Conservation (phyloP, 1,140 invertebrate species). For the Drosophila ficusphila region DNA sequence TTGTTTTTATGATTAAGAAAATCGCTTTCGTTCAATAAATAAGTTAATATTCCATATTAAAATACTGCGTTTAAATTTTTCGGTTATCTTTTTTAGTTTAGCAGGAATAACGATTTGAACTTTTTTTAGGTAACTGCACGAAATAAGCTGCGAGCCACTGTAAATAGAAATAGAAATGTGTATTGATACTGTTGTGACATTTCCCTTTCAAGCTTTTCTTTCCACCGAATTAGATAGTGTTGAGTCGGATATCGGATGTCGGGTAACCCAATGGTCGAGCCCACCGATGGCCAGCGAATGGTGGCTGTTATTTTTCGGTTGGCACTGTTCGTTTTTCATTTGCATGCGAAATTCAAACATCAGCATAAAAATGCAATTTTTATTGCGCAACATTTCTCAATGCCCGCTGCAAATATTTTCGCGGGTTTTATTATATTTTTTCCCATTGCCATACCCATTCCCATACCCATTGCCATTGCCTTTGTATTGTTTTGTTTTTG, state of each 20-base stretch:
- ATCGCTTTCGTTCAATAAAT: no score
- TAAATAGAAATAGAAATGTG: no score
- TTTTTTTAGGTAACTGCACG: no score
- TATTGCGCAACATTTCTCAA: constrained; percentile 82
- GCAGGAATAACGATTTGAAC: no score
- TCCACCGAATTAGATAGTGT: not conserved
- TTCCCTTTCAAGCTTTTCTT: no score
- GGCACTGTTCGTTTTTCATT: constrained; percentile 74
- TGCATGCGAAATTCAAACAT: constrained; percentile 82
- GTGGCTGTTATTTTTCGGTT: constrained; percentile 38
- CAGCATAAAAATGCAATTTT: constrained; percentile 83
- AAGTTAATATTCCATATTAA: no score
- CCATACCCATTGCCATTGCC: not conserved
- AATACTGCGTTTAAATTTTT: no score
- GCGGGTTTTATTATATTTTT: constrained; percentile 78
- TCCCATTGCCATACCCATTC: constrained; percentile 7
- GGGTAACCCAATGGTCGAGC: constrained; percentile 22
- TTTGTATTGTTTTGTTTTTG: not conserved
- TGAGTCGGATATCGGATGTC: not conserved
- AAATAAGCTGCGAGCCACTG: no score
- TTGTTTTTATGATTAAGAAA: no score
- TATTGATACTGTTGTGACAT: not conserved
- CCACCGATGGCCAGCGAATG: not conserved
- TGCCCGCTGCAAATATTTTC: constrained; percentile 81
- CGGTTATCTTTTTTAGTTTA: no score